phyloP scores from a whole-genome alignment of 2,888 invertebrate genomes.

The Agonopterix arenella region DNA sequence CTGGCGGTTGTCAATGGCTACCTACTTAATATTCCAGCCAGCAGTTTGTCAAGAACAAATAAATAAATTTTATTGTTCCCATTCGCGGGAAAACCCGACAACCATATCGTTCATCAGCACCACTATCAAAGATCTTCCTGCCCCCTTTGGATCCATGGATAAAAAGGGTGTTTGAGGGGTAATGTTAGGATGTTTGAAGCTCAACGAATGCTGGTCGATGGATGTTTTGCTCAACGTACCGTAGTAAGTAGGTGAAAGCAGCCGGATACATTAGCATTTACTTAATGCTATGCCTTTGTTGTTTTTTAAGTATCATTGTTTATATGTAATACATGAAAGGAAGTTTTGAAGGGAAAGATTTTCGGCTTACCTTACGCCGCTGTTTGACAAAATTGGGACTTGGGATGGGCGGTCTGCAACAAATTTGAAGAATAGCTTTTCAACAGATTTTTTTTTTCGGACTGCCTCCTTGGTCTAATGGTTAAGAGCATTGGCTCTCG shows the following conservation, averaged over 20 bases:
- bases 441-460: too few relatives aligned
- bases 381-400: too few relatives aligned
- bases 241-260: slow-evolving; percentile 20
- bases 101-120: neutral
- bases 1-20: too few relatives aligned
- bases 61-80: slow-evolving; percentile 4
- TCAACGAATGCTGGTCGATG: neutral
- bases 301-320: neutral
- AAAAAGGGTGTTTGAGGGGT: too few relatives aligned
- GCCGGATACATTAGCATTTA: slow-evolving; percentile 21
- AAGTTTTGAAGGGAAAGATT: too few relatives aligned
- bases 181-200: neutral
- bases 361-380: too few relatives aligned
- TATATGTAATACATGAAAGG: neutral
- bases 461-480: too few relatives aligned
- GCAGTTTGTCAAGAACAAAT: neutral
- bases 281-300: slow-evolving; percentile 1
- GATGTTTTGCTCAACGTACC: slow-evolving; percentile 16
- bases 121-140: neutral
- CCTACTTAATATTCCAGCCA: too few relatives aligned
- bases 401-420: too few relatives aligned
- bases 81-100: slow-evolving; percentile 3
- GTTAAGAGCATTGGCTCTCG: too few relatives aligned
- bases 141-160: too few relatives aligned
- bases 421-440: too few relatives aligned